phyloP scores from a whole-genome alignment of 2,113 vertebrate species.

The Bucco capensis region DNA sequence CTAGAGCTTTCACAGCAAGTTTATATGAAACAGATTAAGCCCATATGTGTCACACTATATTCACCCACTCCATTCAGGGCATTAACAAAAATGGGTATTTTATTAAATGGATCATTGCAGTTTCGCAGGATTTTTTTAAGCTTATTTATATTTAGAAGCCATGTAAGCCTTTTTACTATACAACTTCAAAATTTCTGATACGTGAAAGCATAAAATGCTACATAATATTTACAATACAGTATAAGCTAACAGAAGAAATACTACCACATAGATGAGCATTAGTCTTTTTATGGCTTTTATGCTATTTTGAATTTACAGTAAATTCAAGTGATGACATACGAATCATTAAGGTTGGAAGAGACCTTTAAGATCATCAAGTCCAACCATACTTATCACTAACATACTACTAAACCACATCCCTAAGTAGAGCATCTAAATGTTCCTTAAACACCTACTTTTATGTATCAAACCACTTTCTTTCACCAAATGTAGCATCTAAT shows the following conservation, averaged over 20 bases:
- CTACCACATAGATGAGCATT: not conserved
- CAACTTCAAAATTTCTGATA: not conserved
- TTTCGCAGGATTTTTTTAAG: constrained; percentile 52
- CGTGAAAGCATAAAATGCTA: not conserved
- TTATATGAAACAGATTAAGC: constrained; percentile 26
- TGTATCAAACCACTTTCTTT: not conserved
- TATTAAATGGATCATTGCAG: constrained; percentile 4
- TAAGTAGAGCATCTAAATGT: too few relatives aligned
- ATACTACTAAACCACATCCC: too few relatives aligned
- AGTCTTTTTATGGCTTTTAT: not conserved
- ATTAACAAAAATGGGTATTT: not conserved
- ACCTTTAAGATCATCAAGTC: too few relatives aligned
- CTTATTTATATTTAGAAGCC: constrained; percentile 31
- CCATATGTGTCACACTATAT: constrained; percentile 9
- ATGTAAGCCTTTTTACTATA: not conserved
- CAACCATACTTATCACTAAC: too few relatives aligned
- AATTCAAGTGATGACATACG: not conserved
- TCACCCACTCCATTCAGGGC: constrained; percentile 11
- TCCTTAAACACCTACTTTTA: not conserved
- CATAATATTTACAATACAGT: not conserved
- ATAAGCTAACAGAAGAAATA: not conserved
- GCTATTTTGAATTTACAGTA: not conserved
- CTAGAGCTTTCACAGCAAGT: constrained; percentile 22
- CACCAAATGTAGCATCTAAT: not conserved
- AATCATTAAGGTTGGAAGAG: too few relatives aligned